phyloP scores from a whole-genome alignment of 2,888 invertebrate species.

The Drosophila birchii region DNA sequence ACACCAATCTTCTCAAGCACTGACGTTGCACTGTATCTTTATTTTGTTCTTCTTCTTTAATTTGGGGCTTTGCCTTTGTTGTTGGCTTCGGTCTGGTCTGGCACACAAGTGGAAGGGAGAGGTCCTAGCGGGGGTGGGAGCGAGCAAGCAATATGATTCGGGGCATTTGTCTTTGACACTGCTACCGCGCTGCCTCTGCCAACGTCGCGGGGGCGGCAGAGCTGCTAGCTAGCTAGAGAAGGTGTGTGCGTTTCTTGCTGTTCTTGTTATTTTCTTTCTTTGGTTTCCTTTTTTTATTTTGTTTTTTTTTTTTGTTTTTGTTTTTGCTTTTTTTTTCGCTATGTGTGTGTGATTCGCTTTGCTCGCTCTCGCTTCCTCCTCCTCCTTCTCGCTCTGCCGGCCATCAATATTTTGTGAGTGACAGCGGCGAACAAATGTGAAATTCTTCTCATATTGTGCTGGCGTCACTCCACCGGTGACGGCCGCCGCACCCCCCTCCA shows the following conservation, averaged over 20 bases:
- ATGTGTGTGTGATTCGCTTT: conserved; percentile 51
- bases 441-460: conserved; percentile 74
- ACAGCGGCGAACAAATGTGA: conserved; percentile 73
- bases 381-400: neutral
- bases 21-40: conserved; percentile 20
- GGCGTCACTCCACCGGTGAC: conserved; percentile 58
- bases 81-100: conserved; percentile 30
- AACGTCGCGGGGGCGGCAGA: conserved; percentile 50
- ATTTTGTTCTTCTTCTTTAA: conserved; percentile 16
- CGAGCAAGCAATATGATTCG: conserved; percentile 35
- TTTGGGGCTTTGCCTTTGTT: conserved; percentile 22
- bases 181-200: conserved; percentile 33
- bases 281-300: conserved; percentile 6
- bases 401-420: conserved; percentile 73
- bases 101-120: conserved; percentile 22
- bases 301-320: neutral
- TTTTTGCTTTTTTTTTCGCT: conserved; percentile 54
- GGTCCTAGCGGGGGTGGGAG: conserved; percentile 3
- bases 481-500: neutral
- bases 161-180: conserved; percentile 44
- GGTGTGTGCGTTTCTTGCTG: conserved; percentile 56
- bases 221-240: conserved; percentile 56
- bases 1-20: neutral
- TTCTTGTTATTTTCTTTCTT: conserved; percentile 47
- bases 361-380: conserved; percentile 24